These are phyloP conservation scores for Rhamphomyia laevipes DNA, from an alignment of 2,888 invertebrate species.

Conservation along the genomic window DNA sequence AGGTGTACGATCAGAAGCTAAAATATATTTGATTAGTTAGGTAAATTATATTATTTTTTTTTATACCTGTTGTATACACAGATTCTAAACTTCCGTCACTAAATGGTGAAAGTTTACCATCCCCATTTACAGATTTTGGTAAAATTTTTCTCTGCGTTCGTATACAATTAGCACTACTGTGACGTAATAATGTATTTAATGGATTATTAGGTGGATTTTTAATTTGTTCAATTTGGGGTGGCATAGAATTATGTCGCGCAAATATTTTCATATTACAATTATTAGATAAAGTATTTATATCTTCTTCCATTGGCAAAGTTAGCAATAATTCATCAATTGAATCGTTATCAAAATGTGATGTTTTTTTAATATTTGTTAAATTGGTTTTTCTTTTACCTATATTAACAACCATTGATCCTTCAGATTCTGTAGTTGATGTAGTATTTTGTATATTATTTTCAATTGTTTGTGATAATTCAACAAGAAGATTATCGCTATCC, in stretches of 20 bases:
- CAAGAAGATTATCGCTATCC: conserved; percentile 7
- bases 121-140: too few relatives aligned
- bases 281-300: not conserved
- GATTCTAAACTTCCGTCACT: not conserved
- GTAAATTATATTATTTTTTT: not conserved
- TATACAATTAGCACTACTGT: not conserved
- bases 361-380: too few relatives aligned
- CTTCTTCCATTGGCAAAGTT: not conserved
- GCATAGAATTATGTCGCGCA: not conserved
- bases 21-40: not conserved
- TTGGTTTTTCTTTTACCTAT: not conserved
- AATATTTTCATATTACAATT: not conserved
- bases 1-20: not conserved
- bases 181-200: not conserved
- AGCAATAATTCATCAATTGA: not conserved
- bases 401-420: not conserved
- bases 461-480: conserved; percentile 7
- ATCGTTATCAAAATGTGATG: not conserved
- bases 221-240: not conserved
- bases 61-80: not conserved
- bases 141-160: not conserved
- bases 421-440: not conserved
- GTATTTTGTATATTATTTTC: conserved; percentile 1
- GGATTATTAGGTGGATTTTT: not conserved
- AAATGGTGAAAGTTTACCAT: not conserved